Evolutionary conservation across 2,113 vertebrate genomes (phyloP).

Genomic region (Nothoprocta pentlandii): DNA sequence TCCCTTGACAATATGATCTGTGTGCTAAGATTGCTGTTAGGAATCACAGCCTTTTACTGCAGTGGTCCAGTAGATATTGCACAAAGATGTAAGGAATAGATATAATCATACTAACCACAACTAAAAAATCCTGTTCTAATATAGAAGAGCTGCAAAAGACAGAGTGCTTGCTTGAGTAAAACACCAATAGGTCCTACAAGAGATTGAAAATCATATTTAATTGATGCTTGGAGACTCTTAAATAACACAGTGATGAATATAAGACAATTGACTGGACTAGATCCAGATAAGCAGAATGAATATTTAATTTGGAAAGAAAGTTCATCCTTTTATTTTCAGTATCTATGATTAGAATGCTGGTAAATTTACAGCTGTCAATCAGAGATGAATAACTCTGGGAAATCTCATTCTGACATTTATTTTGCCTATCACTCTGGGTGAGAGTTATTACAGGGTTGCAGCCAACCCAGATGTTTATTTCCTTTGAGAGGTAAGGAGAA

Average conservation of each 20-base stretch:
- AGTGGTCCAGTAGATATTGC: background rate
- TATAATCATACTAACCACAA: constrained; percentile 22
- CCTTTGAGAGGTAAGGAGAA: background rate
- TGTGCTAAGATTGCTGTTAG: background rate
- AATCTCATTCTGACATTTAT: constrained; percentile 37
- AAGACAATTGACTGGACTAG: background rate
- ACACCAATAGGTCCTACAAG: background rate
- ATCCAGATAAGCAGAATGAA: constrained; percentile 16
- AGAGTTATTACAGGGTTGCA: constrained; percentile 21
- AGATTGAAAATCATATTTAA: constrained; percentile 28
- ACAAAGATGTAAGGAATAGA: background rate
- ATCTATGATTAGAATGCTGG: background rate
- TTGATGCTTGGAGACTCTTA: constrained; percentile 12
- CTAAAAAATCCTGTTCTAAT: background rate
- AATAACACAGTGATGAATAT: background rate
- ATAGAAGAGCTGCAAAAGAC: constrained; percentile 23
- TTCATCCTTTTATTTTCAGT: constrained; percentile 35
- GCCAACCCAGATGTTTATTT: constrained; percentile 28
- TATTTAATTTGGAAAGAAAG: constrained; percentile 30
- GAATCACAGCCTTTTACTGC: background rate
- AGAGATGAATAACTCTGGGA: background rate
- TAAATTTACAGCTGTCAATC: background rate
- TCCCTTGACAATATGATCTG: background rate
- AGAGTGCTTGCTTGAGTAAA: constrained; percentile 3
- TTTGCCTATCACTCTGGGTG: constrained; percentile 13